Evolutionary conservation across 2,113 vertebrate species (phyloP), one percentile per base, ranked within the genome.

Genomic region (Pituophis catenifer): DNA sequence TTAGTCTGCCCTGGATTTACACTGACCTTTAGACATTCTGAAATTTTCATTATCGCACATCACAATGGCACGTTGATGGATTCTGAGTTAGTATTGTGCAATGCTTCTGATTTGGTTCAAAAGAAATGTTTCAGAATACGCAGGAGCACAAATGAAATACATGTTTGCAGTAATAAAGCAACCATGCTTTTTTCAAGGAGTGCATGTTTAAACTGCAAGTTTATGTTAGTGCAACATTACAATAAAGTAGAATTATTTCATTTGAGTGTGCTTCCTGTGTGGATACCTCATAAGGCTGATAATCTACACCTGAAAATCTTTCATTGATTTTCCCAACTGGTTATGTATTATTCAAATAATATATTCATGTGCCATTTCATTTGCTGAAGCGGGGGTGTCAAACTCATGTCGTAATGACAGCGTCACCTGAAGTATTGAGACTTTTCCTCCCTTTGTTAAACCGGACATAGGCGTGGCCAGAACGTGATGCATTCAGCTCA

Each of bases 371-470:
- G 33, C 17, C 70, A 81, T 81, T 81, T 81, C 33, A 38, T 38
- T 8, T 81, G 15, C 33, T 38, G 17, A 38, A 81, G 33, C 0
- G 12, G 3, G 13, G 3, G 54, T 17, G 15, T 55, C 54, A 55
- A 55, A 55, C 13, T 55, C 15, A 1, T 0, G 4, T 15, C 54
- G 1, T 55, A 4, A 55, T 3, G 1, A 3, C 54, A 4, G 15
- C 15, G 1, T 17, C 54, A 17, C 15, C 13, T 55, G 54, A 17
- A 0, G 15, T 55, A 55, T 55, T 55, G 54, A 13, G 54, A 55
- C 54, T 55, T 48, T 55, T 17, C 54, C 12, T 13, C 15, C 13
- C 15, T 55, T 55, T 55, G 54, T 15, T 55, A 55, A 17, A 55
- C 54, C 3, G 3, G 54, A 17, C 1, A 0, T 17, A 4, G 54